These are phyloP conservation scores for Eledona agricola DNA, from an alignment of 2,888 invertebrate species.

Conservation along the genomic window DNA sequence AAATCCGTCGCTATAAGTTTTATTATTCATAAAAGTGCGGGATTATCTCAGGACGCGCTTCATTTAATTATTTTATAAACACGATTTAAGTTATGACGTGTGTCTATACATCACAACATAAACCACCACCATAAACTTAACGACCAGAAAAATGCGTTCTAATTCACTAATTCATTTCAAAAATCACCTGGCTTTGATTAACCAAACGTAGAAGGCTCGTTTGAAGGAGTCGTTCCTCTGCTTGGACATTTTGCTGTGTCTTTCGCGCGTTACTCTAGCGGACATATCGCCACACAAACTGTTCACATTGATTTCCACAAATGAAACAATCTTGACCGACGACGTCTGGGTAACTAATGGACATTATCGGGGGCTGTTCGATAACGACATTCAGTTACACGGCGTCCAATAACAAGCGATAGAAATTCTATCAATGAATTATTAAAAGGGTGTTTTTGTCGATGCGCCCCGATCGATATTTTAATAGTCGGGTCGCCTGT, in stretches of 20 bases:
- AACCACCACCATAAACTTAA: too few relatives aligned
- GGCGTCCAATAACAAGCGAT: conserved; percentile 16
- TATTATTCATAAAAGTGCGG: conserved; percentile 4
- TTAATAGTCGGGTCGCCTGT: conserved; percentile 10
- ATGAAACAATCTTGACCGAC: conserved; percentile 4
- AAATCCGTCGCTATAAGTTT: conserved; percentile 6
- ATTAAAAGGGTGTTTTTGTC: conserved; percentile 25
- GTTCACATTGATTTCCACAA: conserved; percentile 1
- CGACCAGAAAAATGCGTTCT: conserved; percentile 2
- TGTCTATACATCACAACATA: too few relatives aligned
- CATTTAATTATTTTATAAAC: conserved; percentile 14
- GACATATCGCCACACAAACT: conserved; percentile 10
- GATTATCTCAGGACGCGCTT: too few relatives aligned
- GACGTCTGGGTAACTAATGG: conserved; percentile 12
- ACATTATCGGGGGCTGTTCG: conserved; percentile 9
- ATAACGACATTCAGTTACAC: conserved; percentile 16
- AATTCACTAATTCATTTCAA: conserved; percentile 6
- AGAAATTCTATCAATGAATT: conserved; percentile 24
- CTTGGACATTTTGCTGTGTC: conserved; percentile 34
- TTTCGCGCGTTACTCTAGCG: conserved; percentile 29
- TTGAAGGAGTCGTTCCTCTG: conserved; percentile 39
- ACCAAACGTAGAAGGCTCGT: conserved; percentile 51
- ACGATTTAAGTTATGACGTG: conserved; percentile 5
- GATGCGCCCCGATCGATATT: conserved; percentile 17
- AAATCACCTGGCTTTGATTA: conserved; percentile 48